Conservation (phyloP, 2,113 vertebrate genomes). For the Hymenochirus boettgeri region DNA sequence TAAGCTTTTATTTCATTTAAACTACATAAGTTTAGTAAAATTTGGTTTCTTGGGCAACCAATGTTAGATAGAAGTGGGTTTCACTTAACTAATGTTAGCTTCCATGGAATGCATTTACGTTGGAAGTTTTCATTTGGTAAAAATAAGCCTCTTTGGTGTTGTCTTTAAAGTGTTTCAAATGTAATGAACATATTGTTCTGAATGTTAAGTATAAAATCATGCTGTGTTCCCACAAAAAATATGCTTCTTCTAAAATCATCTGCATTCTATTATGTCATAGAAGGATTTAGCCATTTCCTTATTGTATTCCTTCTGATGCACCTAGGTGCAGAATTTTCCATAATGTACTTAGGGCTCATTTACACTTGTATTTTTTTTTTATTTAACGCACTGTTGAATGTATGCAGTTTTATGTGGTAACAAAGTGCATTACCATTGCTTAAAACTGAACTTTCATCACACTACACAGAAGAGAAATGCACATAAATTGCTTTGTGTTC, state of each 20-base stretch:
- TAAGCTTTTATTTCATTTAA: not conserved
- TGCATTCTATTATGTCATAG: conserved; percentile 3
- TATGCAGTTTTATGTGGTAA: no score
- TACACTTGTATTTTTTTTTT: no score
- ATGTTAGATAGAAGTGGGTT: not conserved
- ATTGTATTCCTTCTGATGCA: not conserved
- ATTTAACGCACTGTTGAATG: no score
- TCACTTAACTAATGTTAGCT: not conserved
- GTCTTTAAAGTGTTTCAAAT: conserved; percentile 3
- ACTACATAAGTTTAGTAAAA: not conserved
- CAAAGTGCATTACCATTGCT: no score
- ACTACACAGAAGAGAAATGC: no score
- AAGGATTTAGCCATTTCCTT: conserved; percentile 1
- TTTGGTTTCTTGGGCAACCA: no score
- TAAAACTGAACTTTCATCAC: no score
- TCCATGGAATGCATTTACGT: not conserved
- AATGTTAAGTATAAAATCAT: conserved; percentile 10
- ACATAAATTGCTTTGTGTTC: no score
- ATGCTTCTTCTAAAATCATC: not conserved
- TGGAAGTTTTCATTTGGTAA: conserved; percentile 1
- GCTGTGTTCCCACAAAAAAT: conserved; percentile 7
- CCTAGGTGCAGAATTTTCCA: no score
- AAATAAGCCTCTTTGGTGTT: not conserved
- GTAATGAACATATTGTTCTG: conserved; percentile 18
- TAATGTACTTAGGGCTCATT: no score